phyloP scores from a whole-genome alignment of 2,797 vertebrate species.

The Crypturellus tataupa region DNA sequence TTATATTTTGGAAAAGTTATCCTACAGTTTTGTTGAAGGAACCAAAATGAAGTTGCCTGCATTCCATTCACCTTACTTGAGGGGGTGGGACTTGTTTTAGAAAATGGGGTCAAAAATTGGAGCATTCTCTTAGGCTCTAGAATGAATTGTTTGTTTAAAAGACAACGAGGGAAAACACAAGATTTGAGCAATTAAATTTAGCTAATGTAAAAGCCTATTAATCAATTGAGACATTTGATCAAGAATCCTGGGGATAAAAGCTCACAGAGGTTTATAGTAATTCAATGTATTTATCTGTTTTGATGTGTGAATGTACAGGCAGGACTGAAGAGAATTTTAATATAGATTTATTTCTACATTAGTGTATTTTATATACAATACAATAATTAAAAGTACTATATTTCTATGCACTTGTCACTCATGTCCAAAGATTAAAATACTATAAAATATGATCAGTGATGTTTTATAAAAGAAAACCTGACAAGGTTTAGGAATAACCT shows the following conservation, averaged over 20 bases:
- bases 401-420: background rate
- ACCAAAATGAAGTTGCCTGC: background rate
- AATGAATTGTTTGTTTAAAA: slow-evolving; percentile 8
- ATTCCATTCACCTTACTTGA: background rate
- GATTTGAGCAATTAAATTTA: background rate
- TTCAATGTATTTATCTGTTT: slow-evolving; percentile 14
- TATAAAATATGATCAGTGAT: background rate
- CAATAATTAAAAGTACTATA: background rate
- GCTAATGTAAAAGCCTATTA: slow-evolving; percentile 8
- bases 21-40: background rate
- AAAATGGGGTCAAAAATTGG: background rate
- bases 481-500: background rate
- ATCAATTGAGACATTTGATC: slow-evolving; percentile 20
- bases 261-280: background rate
- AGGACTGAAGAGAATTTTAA: background rate
- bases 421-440: background rate
- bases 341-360: background rate
- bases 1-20: background rate
- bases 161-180: background rate
- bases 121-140: background rate
- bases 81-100: background rate
- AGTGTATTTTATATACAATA: background rate
- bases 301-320: background rate
- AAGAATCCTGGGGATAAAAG: slow-evolving; percentile 4
- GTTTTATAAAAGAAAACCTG: background rate